These are phyloP conservation scores for Sarcophaga peregrina DNA, from an alignment of 1,140 invertebrate genomes.

Conservation along the genomic window DNA sequence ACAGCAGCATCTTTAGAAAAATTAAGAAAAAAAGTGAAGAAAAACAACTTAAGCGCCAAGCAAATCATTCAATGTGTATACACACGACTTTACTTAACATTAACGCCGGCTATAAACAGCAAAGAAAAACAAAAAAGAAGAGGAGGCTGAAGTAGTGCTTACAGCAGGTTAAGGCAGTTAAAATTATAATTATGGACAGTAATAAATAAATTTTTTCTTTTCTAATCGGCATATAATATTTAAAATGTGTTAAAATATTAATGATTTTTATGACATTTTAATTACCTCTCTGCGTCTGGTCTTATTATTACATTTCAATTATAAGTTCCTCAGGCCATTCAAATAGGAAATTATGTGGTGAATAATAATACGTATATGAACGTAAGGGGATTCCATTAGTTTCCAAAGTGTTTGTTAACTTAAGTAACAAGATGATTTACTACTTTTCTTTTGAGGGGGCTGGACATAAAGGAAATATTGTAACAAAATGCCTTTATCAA, in stretches of 20 bases:
- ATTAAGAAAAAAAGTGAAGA: background rate
- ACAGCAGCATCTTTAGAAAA: background rate
- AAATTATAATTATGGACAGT: background rate
- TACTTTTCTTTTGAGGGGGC: background rate
- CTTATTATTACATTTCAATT: too few species aligned
- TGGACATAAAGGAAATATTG: background rate
- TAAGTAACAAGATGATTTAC: constrained; percentile 15
- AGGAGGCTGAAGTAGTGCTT: background rate
- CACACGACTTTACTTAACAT: background rate
- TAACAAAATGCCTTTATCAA: background rate
- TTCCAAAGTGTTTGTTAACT: too few species aligned
- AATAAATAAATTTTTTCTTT: background rate
- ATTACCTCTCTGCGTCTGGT: background rate
- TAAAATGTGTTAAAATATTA: background rate
- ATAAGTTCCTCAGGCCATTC: too few species aligned
- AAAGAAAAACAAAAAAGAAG: background rate
- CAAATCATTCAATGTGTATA: background rate
- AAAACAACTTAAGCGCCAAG: background rate
- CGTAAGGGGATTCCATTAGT: too few species aligned
- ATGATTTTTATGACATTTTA: background rate
- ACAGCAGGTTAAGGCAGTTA: too few species aligned
- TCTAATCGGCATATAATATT: too few species aligned
- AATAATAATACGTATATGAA: too few species aligned
- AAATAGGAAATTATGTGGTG: too few species aligned
- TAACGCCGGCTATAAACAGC: background rate